Percentiles rank a stretch among this genome's conserved stretches.
Evolutionary conservation across 2,888 invertebrate genomes (phyloP).

Genomic region (Netelia fuscicornis): DNA sequence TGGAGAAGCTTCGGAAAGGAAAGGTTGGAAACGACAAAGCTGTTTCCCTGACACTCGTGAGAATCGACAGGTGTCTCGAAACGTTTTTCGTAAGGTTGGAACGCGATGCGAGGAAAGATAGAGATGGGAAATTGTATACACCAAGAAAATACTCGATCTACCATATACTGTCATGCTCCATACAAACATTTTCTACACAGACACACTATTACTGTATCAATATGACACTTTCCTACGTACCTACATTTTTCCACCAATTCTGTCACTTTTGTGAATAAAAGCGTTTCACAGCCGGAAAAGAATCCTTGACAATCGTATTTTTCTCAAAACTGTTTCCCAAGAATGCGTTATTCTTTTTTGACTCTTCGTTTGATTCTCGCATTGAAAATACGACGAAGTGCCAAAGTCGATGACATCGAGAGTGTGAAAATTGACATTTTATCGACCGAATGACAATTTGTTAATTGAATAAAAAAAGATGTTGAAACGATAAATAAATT

Average conservation of each 20-base stretch:
- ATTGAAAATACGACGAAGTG: not conserved
- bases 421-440: not conserved
- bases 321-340: not conserved
- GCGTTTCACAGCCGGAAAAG: constrained; percentile 30
- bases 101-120: constrained; percentile 40
- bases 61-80: constrained; percentile 66
- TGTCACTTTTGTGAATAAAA: constrained; percentile 39
- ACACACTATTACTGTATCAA: constrained; percentile 10
- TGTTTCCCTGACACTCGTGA: constrained; percentile 51
- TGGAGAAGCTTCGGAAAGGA: constrained; percentile 44
- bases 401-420: not conserved
- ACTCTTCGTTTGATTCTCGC: not conserved
- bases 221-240: constrained; percentile 25
- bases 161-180: not conserved
- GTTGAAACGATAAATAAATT: not conserved
- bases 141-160: not conserved
- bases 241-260: constrained; percentile 41
- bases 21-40: constrained; percentile 58
- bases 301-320: constrained; percentile 42
- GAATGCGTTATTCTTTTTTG: not conserved
- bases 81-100: constrained; percentile 27
- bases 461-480: not conserved
- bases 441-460: not conserved
- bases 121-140: constrained; percentile 20
- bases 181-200: not conserved